Base-by-base conservation (phyloP, 2,888 invertebrate genomes). In the Leptopilina syphax region DNA sequence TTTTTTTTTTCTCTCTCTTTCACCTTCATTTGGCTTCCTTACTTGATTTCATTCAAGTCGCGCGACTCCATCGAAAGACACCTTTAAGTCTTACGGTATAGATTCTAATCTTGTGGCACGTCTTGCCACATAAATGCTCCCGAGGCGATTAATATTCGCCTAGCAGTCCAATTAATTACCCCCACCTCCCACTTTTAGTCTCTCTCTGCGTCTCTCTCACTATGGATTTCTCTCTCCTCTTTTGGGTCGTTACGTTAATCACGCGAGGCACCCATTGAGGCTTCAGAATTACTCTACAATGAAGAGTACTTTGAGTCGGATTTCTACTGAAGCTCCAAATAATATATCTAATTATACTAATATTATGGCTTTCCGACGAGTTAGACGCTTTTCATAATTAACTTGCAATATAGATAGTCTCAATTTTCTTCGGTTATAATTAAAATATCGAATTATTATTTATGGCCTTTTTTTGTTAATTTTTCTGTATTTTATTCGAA, bases 131-230 rank as follows among this genome's bases (percentile, higher is more conserved):
- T 77, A 77, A 77, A 77, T 60, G 65, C 27, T 57, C 57, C 73
- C 44, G 13, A 44, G 50, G 10, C 84, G 83, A 88, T 88, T 88
- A 88, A 88, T 88, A 88, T 87, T 87, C 86, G 84, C 82, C 79
- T 84, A 77, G 82, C 79, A 82, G 84, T 81, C 81, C 87, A 82
- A 87, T 86, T 87, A 88, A 88, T 88, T 86, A 81, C 78, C 79
- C 79, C 77, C 9, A 50, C 50, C 18, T 18, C 50, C 50, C 47
- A 34, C 34, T 34, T 34, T 34, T 34, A 34, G 2, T 1, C 34
- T 34, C 34, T 34, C 34, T 34, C 34, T 27, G 27, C 3, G 2
- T 27, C 34, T 34, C 34, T 34, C 34, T 3, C 34, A 3, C 34
- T 34, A 3, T 34, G 34, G 34, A 34, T 10, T 47, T 47, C 47